phyloP scores from a whole-genome alignment of 2,797 vertebrate species.

The Petrocephalus sullivani region DNA sequence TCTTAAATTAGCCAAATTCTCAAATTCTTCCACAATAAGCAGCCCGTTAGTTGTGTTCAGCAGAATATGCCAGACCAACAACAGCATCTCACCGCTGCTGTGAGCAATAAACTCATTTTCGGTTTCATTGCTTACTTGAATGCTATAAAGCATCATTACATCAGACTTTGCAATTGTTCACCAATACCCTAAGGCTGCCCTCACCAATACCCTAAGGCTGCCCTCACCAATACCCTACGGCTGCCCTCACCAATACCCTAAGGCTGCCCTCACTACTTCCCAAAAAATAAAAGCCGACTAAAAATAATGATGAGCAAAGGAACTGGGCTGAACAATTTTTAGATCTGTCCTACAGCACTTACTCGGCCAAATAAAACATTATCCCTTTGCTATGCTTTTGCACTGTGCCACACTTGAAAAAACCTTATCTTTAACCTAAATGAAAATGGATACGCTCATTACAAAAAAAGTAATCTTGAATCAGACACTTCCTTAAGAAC shows the following conservation, averaged over 20 bases:
- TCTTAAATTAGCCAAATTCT: background rate
- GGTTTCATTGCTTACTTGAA: background rate
- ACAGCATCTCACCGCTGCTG: background rate
- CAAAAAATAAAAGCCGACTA: background rate
- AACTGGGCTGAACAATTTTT: slow-evolving; percentile 4
- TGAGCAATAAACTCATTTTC: background rate
- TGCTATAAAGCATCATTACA: background rate
- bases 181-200: background rate
- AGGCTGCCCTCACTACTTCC: background rate
- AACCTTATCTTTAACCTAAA: slow-evolving; percentile 2
- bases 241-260: background rate
- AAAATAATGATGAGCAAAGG: background rate
- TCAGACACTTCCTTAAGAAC: background rate
- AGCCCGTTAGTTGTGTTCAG: background rate
- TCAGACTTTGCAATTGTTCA: background rate
- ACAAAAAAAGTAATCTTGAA: background rate
- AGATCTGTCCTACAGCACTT: background rate
- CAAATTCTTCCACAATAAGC: background rate
- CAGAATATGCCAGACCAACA: background rate
- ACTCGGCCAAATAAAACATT: slow-evolving; percentile 9
- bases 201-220: background rate
- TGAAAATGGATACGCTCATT: background rate
- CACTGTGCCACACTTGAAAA: background rate
- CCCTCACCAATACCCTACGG: background rate
- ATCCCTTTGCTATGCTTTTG: background rate